Conservation (phyloP, 2,797 vertebrate species). For the Enteromius fasciolatus region DNA sequence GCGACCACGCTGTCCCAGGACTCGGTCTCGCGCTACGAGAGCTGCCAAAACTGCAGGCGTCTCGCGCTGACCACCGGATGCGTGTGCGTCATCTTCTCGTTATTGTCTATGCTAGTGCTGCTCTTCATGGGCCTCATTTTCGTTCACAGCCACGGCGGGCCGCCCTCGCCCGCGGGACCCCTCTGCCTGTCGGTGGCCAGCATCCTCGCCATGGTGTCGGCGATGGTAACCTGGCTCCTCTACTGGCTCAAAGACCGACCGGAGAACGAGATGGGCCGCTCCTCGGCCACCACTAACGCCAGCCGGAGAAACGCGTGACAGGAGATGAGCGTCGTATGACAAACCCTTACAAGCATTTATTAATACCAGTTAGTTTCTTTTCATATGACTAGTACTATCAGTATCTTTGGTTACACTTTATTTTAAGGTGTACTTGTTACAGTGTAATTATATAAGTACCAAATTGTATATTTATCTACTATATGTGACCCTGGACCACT, state of each 20-base stretch:
- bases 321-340: conserved; percentile 27
- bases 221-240: conserved; percentile 92
- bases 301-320: conserved; percentile 78
- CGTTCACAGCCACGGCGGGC: conserved; percentile 88
- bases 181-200: conserved; percentile 93
- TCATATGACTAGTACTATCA: neutral
- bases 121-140: conserved; percentile 95
- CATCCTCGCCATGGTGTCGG: conserved; percentile 92
- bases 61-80: conserved; percentile 91
- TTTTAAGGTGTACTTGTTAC: neutral
- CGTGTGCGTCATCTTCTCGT: conserved; percentile 92
- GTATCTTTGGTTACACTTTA: neutral
- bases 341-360: conserved; percentile 10
- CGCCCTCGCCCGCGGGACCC: conserved; percentile 88
- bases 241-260: conserved; percentile 94
- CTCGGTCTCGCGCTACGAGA: conserved; percentile 82
- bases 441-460: neutral
- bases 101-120: conserved; percentile 92
- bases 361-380: neutral
- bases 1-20: conserved; percentile 82
- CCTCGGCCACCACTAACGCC: conserved; percentile 72
- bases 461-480: neutral
- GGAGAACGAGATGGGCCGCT: conserved; percentile 77
- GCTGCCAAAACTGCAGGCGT: conserved; percentile 89
- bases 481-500: neutral